Conservation (phyloP, 1,140 invertebrate species). For the Bombus polaris region DNA sequence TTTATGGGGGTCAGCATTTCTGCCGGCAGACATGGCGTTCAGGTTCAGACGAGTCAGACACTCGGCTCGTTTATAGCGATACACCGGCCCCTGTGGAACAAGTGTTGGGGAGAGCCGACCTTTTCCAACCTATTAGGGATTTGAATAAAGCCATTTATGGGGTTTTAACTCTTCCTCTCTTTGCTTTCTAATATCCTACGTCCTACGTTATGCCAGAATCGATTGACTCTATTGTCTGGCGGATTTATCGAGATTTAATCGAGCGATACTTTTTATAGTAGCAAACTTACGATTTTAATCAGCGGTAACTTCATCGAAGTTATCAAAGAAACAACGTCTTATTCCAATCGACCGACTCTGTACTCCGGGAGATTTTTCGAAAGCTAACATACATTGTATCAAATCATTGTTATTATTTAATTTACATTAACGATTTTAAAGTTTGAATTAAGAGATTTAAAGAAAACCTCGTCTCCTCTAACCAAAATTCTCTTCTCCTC, state of each 20-base stretch:
- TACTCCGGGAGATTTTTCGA: no score
- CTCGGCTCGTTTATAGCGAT: constrained; percentile 53
- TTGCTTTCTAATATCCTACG: not conserved
- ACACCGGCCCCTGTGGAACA: not conserved
- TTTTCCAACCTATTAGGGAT: not conserved
- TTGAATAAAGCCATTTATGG: constrained; percentile 23
- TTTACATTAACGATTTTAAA: no score
- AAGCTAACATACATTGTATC: no score
- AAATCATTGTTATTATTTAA: no score
- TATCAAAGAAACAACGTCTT: no score
- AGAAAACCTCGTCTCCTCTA: fast-evolving
- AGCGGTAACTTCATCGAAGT: no score
- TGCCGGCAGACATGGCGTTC: constrained; percentile 27
- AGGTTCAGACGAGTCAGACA: constrained; percentile 33
- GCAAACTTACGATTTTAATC: no score
- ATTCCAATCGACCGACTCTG: no score
- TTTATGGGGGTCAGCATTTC: constrained; percentile 55
- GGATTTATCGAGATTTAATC: not conserved
- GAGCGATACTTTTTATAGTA: not conserved
- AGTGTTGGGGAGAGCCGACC: not conserved
- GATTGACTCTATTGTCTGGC: no score
- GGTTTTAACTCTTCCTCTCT: not conserved
- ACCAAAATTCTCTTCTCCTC: not conserved
- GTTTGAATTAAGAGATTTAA: not conserved
- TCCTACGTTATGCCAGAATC: no score